These are phyloP conservation scores for Girardinus metallicus DNA, from an alignment of 2,797 vertebrate species.

Conservation along the genomic window DNA sequence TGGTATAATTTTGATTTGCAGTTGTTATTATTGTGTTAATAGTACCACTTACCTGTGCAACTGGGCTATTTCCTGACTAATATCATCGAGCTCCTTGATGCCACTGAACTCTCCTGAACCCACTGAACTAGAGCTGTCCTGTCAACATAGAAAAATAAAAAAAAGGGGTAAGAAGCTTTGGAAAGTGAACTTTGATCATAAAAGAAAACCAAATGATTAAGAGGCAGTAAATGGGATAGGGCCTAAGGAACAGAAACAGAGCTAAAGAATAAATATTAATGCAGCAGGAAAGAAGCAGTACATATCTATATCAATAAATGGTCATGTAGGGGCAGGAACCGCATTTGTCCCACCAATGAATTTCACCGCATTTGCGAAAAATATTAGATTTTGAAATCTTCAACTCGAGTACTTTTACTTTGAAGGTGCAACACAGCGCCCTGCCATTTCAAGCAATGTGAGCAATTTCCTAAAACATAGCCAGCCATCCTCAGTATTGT, in stretches of 20 bases:
- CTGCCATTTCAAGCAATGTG: too few relatives aligned
- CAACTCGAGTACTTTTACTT: too few relatives aligned
- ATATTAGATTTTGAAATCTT: too few relatives aligned
- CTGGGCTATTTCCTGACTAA: conserved; percentile 95
- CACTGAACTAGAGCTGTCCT: conserved; percentile 93
- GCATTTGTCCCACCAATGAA: too few relatives aligned
- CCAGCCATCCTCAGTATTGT: too few relatives aligned
- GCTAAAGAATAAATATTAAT: conserved; percentile 31
- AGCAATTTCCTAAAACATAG: too few relatives aligned
- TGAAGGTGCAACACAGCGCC: too few relatives aligned
- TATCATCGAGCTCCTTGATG: conserved; percentile 95
- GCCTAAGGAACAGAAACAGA: conserved; percentile 14
- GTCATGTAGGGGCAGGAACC: too few relatives aligned
- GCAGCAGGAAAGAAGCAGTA: conserved; percentile 41
- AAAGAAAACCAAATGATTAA: conserved; percentile 21
- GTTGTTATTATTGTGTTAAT: not conserved
- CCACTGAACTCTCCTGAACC: conserved; percentile 96
- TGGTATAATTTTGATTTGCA: not conserved
- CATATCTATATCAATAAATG: conserved; percentile 13
- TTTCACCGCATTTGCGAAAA: too few relatives aligned
- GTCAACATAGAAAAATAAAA: conserved; percentile 35
- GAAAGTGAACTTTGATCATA: not conserved
- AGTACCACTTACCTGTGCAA: conserved; percentile 87
- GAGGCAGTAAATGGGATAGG: conserved; percentile 18
- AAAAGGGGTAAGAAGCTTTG: conserved; percentile 16